Base-by-base conservation (phyloP, 2,888 invertebrate species). In the Tachina lurida region DNA sequence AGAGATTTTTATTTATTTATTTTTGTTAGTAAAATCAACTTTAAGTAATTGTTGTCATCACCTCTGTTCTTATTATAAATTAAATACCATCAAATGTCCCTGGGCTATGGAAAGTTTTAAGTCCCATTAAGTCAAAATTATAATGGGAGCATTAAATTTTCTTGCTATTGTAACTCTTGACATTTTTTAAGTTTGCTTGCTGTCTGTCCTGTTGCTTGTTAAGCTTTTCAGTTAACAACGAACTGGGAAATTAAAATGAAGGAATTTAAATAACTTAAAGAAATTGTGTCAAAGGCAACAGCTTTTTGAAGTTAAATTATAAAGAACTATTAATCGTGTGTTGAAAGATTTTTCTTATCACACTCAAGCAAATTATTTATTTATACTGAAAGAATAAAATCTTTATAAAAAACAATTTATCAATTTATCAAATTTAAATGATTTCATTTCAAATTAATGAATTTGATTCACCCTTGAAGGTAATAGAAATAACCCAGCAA, bases 41-140 rank as follows among this genome's bases (percentile, higher is more conserved):
- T 56, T 49, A 58, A 74, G 52, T 65, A 74, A 80, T 67, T 74
- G 60, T 67, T 67, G 60, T 74, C 67, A 80, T 67, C 74, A 65
- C 63, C n/a, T 15, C n/a, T 9, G n/a, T 17, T 47, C 70, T 17
- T 45, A 45, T 68, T 77, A 43, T 13, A 43, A 52, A 39, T 58
- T 47, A 45, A 65, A 45, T 63, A 52, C 54, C 31, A 41, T 19
- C 17, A 70, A 73, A 56, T 67, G 10, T 15, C 60, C 43, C 45
- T 17, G 31, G 65, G 74, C 60, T 60, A 7, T 60, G 19, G 41
- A 5, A 52, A 49, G 67, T 67, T 22, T 58, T 9, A 62, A 31
- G 41, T 54, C 2, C 5, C 17, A 63, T 8, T 19, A 17, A 19
- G 13, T 43, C 39, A 60, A 47, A 43, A 81, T 39, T 7, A 3